Base-by-base conservation (phyloP, 2,113 vertebrate genomes). In the Egretta garzetta region DNA sequence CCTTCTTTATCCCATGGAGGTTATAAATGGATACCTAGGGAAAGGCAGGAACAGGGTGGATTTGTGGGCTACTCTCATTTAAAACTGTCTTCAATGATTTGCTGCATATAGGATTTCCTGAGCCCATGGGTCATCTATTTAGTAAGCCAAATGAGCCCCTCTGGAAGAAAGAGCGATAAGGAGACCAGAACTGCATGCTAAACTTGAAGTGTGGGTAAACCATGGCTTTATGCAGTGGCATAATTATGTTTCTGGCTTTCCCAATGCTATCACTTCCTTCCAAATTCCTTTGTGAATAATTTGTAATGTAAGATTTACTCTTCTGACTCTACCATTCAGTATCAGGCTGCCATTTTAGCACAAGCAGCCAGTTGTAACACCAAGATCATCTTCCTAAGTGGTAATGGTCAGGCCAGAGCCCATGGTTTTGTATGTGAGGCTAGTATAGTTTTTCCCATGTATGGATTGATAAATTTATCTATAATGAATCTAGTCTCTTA, bases 211-310 rank as follows among this genome's bases (percentile, higher is more conserved):
- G 49, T 86, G 71, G 53, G 49, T 56, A 72, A 86, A 52, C 39
- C 10, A 17, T 88, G 80, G 41, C 47, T 94, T 86, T 87, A 24
- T 67, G n/a, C 64, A 50, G 55, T 47, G 50, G 6, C 10, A 6
- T 33, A 50, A 82, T 39, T 20, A 4, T 28, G 32, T 88, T 80
- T 75, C 63, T 71, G 37, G 33, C n/a, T 88, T 67, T 88, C 32
- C 39, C 32, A 67, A 0, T 1, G 1, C 5, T 3, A 11, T 50
- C 3, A 2, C 53, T 73, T 17, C 16, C 12, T 80, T 91, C 27
- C 12, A 27, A 32, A 52, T 45, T 85, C 39, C 32, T 86, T 47
- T 81, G 35, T 32, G 86, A n/a, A 62, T 64, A 75, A 49, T 53
- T 58, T 64, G 32, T 68, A 39, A 35, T 3, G 1, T 33, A 41